Percentiles rank a stretch among this genome's conserved stretches.
These are phyloP conservation scores for Pelusios castaneus DNA, from an alignment of 2,113 vertebrate genomes.

Conservation along the genomic window DNA sequence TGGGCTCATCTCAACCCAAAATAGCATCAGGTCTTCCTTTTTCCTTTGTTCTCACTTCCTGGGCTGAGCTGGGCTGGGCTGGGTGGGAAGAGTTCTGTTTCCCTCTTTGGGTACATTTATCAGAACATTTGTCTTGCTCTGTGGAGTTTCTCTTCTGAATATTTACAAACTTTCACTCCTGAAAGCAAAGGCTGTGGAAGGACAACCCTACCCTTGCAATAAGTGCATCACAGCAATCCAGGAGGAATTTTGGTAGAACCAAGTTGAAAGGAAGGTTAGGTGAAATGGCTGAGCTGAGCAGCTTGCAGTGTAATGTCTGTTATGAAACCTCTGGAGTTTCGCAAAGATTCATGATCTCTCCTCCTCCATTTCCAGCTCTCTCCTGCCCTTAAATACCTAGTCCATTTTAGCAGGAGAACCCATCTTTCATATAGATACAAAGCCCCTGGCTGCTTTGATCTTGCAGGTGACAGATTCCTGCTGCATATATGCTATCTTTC, in stretches of 20 bases:
- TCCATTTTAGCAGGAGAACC: background rate
- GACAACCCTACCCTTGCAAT: rapidly evolving
- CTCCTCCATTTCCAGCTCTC: background rate
- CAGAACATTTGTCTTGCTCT: background rate
- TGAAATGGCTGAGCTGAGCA: background rate
- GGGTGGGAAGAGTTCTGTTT: background rate
- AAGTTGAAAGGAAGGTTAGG: background rate
- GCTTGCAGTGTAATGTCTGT: background rate
- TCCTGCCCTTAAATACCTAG: background rate
- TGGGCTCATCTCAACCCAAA: background rate
- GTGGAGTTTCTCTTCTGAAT: background rate
- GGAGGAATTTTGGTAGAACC: background rate
- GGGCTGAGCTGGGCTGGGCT: background rate
- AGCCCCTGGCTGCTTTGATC: background rate
- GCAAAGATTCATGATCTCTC: background rate
- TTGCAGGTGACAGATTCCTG: background rate
- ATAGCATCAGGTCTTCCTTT: background rate
- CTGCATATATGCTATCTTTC: background rate
- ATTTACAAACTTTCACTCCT: background rate
- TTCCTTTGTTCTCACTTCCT: background rate
- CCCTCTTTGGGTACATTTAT: background rate
- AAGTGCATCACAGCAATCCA: background rate
- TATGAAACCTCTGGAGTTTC: background rate
- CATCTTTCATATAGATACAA: background rate
- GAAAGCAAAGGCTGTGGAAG: background rate